Evolutionary conservation across 2,888 invertebrate genomes (phyloP).

Genomic region (Anthophora plumipes): DNA sequence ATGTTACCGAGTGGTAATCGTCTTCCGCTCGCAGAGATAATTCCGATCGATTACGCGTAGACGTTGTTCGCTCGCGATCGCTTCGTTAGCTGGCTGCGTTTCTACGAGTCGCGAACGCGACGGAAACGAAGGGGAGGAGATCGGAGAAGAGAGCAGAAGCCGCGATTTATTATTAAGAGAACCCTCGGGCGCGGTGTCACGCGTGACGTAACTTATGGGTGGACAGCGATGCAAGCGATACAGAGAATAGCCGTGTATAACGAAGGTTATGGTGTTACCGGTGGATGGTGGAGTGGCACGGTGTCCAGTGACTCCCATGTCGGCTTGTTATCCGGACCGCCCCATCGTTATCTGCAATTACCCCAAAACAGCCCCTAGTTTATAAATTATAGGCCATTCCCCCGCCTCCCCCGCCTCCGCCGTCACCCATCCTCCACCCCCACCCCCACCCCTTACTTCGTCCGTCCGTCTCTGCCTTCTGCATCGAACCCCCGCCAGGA

Average conservation of each 20-base stretch:
- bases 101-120: neutral
- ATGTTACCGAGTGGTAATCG: no score
- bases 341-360: slow-evolving; percentile 84
- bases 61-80: no score
- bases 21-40: no score
- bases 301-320: slow-evolving; percentile 84
- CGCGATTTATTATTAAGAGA: slow-evolving; percentile 69
- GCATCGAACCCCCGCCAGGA: slow-evolving; percentile 62
- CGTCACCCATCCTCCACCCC: slow-evolving; percentile 5
- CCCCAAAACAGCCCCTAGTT: slow-evolving; percentile 84
- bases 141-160: neutral
- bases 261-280: slow-evolving; percentile 75
- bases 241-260: slow-evolving; percentile 70
- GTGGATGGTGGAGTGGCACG: slow-evolving; percentile 75
- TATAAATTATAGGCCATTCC: slow-evolving; percentile 83
- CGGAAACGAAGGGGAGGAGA: neutral
- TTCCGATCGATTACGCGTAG: no score
- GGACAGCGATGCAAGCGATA: slow-evolving; percentile 66
- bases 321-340: slow-evolving; percentile 84
- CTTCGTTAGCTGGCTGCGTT: neutral
- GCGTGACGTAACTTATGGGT: slow-evolving; percentile 69
- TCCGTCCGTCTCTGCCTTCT: slow-evolving; percentile 23
- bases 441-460: slow-evolving; percentile 21
- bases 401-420: slow-evolving; percentile 63
- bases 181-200: slow-evolving; percentile 57